Base-by-base conservation (phyloP, 2,797 vertebrate genomes). In the Bradypodion ventrale region DNA sequence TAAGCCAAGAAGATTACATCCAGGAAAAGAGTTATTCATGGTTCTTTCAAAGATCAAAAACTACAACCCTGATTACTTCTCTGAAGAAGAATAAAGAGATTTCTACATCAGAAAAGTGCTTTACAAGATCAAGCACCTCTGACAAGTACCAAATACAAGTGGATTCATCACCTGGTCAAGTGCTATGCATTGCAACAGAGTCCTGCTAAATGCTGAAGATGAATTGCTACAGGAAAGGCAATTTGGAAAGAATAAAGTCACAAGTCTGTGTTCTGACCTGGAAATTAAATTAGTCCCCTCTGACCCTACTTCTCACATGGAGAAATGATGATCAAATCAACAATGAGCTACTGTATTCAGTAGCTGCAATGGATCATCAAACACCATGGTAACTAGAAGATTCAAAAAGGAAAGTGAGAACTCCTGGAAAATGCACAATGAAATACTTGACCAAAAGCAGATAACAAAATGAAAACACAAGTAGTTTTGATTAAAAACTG, bases 11-110 rank as follows among this genome's bases (percentile, higher is more conserved):
- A 89, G 87, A 82, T 7, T 83, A 23, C 40, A 42, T 19, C 80
- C 80, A 84, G 77, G 85, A 83, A 72, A 79, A 78, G 78, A 81
- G 74, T 90, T 94, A 92, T 89, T 95, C 94, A 94, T 90, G 89
- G 85, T 75, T 92, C 86, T 92, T 77, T 86, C 85, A 89, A 90
- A 72, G 85, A 86, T 3, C 13, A 78, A 83, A 93, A 56, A 77
- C 59, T 91, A 85, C 83, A 90, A 84, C 86, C 92, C 87, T 95
- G 91, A 94, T 94, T 94, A 93, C 86, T 83, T 92, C 92, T 93
- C 87, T 88, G 80, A 63, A 37, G 75, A 62, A 85, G 83, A 93
- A 91, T 73, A 77, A 89, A 90, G 83, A 16, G 88, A 74, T 75
- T 85, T 94, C 93, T 90, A 87, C 40, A 89, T 87, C 66, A 91